Conservation (phyloP, 2,797 vertebrate genomes). For the Oryzias sinensis region DNA sequence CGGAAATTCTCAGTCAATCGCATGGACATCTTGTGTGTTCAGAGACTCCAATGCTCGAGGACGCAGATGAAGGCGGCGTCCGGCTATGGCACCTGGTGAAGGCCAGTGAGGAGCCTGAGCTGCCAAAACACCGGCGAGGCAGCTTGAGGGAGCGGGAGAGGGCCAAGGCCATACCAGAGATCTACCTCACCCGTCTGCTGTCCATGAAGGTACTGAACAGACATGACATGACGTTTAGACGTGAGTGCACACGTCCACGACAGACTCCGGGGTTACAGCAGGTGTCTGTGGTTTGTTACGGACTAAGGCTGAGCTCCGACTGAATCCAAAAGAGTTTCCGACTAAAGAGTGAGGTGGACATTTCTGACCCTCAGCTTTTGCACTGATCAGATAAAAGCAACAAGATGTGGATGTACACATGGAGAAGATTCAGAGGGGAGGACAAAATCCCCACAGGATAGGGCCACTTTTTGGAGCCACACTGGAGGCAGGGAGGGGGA, state of each 20-base stretch:
- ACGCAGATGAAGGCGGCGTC: constrained; percentile 94
- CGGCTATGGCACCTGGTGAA: constrained; percentile 96
- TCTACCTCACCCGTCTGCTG: constrained; percentile 94
- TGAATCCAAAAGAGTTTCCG: too few species aligned
- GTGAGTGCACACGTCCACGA: background rate
- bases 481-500: too few species aligned
- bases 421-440: too few species aligned
- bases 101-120: constrained; percentile 92
- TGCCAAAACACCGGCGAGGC: constrained; percentile 91
- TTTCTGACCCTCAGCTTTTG: too few species aligned
- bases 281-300: background rate
- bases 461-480: too few species aligned
- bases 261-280: too few species aligned
- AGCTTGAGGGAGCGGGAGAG: constrained; percentile 91
- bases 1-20: background rate
- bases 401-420: too few species aligned
- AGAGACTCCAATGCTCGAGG: constrained; percentile 98
- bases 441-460: too few species aligned
- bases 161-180: constrained; percentile 96
- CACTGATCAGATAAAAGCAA: too few species aligned
- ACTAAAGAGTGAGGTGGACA: too few species aligned
- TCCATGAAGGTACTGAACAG: constrained; percentile 88
- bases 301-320: too few species aligned
- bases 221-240: background rate
- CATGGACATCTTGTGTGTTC: constrained; percentile 16